Conservation (phyloP, 2,888 invertebrate genomes). For the Tillus elongatus region DNA sequence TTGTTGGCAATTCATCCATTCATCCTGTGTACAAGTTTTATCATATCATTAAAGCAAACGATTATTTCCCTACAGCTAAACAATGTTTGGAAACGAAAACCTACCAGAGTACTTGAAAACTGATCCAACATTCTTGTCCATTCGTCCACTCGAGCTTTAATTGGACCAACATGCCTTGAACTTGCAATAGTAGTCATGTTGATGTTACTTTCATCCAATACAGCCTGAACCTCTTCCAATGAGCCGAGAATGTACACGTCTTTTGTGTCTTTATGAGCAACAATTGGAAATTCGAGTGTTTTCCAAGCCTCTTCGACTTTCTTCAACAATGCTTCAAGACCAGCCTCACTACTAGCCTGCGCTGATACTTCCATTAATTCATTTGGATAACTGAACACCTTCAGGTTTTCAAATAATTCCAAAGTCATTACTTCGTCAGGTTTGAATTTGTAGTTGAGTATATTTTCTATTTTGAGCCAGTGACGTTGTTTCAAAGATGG, state of each 20-base stretch:
- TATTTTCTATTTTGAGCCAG: conserved; percentile 72
- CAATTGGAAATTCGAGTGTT: conserved; percentile 63
- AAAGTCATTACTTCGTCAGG: conserved; percentile 60
- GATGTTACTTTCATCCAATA: conserved; percentile 79
- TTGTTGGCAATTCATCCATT: conserved; percentile 81
- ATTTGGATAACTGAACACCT: conserved; percentile 65
- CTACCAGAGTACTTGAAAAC: conserved; percentile 74
- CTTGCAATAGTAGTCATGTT: conserved; percentile 79
- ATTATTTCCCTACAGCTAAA: conserved; percentile 5
- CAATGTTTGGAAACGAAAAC: conserved; percentile 16
- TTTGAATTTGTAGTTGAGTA: conserved; percentile 64
- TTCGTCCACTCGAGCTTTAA: conserved; percentile 71
- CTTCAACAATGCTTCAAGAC: conserved; percentile 68
- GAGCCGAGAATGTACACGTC: conserved; percentile 79
- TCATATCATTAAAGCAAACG: too few species aligned
- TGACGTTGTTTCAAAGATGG: conserved; percentile 69
- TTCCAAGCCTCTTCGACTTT: conserved; percentile 83
- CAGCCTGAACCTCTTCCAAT: conserved; percentile 72
- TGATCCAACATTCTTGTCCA: conserved; percentile 69
- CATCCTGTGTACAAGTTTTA: too few species aligned
- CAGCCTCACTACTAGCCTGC: conserved; percentile 81
- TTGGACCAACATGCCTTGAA: conserved; percentile 77
- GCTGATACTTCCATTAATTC: conserved; percentile 77
- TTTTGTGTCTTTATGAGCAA: conserved; percentile 70
- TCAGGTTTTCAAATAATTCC: conserved; percentile 57